phyloP scores from a whole-genome alignment of 1,140 invertebrate genomes.

The Drosophila auraria region DNA sequence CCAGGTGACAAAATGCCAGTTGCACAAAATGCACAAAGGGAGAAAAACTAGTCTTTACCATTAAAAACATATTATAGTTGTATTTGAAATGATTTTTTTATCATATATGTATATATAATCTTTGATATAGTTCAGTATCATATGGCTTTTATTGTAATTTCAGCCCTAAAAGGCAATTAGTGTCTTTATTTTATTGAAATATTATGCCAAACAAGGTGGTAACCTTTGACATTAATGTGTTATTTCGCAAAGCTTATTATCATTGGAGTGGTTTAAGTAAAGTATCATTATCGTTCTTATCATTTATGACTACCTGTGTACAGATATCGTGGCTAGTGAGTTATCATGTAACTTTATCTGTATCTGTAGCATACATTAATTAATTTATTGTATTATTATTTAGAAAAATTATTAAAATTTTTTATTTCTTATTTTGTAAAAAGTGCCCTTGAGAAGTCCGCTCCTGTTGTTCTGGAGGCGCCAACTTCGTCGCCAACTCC shows the following conservation, averaged over 20 bases:
- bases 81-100: too few relatives aligned
- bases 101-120: too few relatives aligned
- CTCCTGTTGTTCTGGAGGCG: slow-evolving; percentile 16
- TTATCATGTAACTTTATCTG: not conserved
- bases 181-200: not conserved
- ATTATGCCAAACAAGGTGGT: not conserved
- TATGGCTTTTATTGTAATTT: not conserved
- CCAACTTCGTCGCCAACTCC: slow-evolving; percentile 2
- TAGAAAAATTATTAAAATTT: too few relatives aligned
- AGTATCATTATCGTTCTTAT: not conserved
- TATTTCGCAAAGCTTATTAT: not conserved
- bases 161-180: too few relatives aligned
- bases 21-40: not conserved
- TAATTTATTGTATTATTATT: not conserved
- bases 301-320: not conserved
- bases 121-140: too few relatives aligned
- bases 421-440: too few relatives aligned
- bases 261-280: not conserved
- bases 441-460: not conserved
- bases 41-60: too few relatives aligned
- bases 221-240: slow-evolving; percentile 1
- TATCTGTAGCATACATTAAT: not conserved
- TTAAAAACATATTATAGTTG: too few relatives aligned
- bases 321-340: not conserved
- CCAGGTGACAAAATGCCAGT: not conserved